These are phyloP conservation scores for Numenius arquata DNA, from an alignment of 2,113 vertebrate genomes.

Conservation along the genomic window DNA sequence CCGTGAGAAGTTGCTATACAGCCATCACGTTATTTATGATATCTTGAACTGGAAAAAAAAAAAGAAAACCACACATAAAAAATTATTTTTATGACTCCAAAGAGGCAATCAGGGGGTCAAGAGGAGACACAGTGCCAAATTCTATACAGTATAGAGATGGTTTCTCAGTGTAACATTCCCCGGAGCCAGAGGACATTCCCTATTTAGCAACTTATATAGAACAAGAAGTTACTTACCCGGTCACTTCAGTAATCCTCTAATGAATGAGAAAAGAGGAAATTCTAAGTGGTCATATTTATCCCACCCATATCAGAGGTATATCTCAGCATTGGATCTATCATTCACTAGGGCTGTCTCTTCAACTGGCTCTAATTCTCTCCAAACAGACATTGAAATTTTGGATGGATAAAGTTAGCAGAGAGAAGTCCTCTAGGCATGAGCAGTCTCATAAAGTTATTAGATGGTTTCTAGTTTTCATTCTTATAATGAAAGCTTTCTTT, in stretches of 20 bases:
- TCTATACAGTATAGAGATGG: not conserved
- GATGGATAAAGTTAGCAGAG: not conserved
- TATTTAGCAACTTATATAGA: not conserved
- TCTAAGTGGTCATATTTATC: not conserved
- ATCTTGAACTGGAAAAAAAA: not conserved
- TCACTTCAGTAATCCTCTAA: not conserved
- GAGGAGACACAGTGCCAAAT: not conserved
- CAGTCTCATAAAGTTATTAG: not conserved
- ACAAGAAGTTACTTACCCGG: fast-evolving
- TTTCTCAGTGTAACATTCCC: not conserved
- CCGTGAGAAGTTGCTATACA: not conserved
- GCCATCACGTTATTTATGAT: not conserved
- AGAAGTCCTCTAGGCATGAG: not conserved
- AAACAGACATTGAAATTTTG: not conserved
- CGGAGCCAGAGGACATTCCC: not conserved
- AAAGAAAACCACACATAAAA: not conserved
- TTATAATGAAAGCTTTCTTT: not conserved
- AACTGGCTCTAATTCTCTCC: not conserved
- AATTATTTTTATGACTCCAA: not conserved
- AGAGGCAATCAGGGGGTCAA: not conserved
- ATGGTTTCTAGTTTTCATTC: not conserved
- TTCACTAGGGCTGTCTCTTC: not conserved
- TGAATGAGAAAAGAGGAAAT: not conserved
- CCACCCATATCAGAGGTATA: not conserved
- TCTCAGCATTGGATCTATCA: not conserved